A percentile compares a stretch with the other conserved stretches of the same genome.
Conservation (phyloP, 1,140 invertebrate genomes). For the Drosophila paulistorum region DNA sequence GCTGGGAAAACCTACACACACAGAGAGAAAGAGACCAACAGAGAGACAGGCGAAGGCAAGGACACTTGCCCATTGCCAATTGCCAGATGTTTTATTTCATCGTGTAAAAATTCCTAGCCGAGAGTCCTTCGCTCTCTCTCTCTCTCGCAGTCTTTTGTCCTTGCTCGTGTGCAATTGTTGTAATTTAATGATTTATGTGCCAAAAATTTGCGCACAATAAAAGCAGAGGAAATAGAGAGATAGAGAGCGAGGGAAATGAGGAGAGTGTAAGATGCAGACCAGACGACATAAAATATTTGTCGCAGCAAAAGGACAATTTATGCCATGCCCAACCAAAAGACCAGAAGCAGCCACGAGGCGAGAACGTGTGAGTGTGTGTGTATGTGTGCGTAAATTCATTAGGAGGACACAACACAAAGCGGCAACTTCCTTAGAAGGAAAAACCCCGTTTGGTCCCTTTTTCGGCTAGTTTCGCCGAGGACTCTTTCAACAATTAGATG, state of each 20-base stretch:
- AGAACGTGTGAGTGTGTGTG: not conserved
- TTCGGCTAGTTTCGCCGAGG: slow-evolving; percentile 25
- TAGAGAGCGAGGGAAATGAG: slow-evolving; percentile 19
- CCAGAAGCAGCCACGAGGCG: slow-evolving; percentile 30
- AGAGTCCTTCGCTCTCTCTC: not conserved
- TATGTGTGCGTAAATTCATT: slow-evolving; percentile 74
- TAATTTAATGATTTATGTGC: slow-evolving; percentile 79
- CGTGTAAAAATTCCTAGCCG: slow-evolving; percentile 60
- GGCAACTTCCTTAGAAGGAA: slow-evolving; percentile 45
- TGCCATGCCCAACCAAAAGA: slow-evolving; percentile 49
- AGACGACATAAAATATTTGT: slow-evolving; percentile 69
- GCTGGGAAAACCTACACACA: slow-evolving; percentile 31
- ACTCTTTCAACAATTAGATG: slow-evolving; percentile 70
- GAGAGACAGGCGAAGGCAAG: slow-evolving; percentile 18
- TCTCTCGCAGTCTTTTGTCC: not conserved
- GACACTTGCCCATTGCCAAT: slow-evolving; percentile 26
- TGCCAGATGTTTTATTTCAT: slow-evolving; percentile 65
- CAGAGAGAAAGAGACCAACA: too few relatives aligned
- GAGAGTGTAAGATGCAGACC: slow-evolving; percentile 31
- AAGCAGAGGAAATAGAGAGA: slow-evolving; percentile 19
- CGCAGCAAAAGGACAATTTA: slow-evolving; percentile 67
- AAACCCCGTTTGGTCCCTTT: slow-evolving; percentile 13
- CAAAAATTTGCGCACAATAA: slow-evolving; percentile 69
- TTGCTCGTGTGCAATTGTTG: slow-evolving; percentile 63
- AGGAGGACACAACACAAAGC: slow-evolving; percentile 42